These are phyloP conservation scores for Lepidostoma basale DNA, from an alignment of 1,140 invertebrate species.

Conservation along the genomic window DNA sequence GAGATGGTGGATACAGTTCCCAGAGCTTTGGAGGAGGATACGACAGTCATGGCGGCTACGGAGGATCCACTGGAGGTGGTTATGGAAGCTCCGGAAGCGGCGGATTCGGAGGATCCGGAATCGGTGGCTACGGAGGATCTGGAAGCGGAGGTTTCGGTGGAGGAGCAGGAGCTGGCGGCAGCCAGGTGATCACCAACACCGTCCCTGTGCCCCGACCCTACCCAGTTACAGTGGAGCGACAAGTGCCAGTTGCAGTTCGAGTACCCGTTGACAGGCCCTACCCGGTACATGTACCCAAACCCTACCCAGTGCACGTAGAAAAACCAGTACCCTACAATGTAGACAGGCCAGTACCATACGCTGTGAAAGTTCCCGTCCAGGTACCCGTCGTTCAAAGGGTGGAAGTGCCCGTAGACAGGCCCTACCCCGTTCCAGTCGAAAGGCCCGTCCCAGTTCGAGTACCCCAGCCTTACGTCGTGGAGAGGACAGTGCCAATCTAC, in stretches of 20 bases:
- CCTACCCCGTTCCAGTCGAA: conserved; percentile 51
- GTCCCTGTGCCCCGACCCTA: conserved; percentile 42
- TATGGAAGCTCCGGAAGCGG: not conserved
- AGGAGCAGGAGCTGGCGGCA: not conserved
- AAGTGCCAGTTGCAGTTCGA: conserved; percentile 37
- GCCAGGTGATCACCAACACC: conserved; percentile 36
- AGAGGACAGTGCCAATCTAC: conserved; percentile 46
- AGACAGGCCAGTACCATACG: conserved; percentile 45
- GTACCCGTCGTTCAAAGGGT: conserved; percentile 54
- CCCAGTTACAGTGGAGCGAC: conserved; percentile 45
- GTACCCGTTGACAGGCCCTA: conserved; percentile 39
- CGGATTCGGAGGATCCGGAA: conserved; percentile 4
- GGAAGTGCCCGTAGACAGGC: conserved; percentile 50
- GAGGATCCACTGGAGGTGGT: not conserved
- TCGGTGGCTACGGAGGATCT: conserved; percentile 1
- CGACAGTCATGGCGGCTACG: not conserved
- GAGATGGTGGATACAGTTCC: not conserved
- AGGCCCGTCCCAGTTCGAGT: conserved; percentile 54
- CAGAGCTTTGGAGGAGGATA: conserved; percentile 6
- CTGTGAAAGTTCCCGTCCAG: conserved; percentile 48
- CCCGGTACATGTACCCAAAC: conserved; percentile 42
- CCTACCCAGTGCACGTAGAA: conserved; percentile 52
- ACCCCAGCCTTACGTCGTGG: conserved; percentile 41
- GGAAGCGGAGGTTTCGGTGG: not conserved
- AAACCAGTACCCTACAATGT: conserved; percentile 49